Base-by-base conservation (phyloP, 2,797 vertebrate species). In the Denticeps clupeoides region DNA sequence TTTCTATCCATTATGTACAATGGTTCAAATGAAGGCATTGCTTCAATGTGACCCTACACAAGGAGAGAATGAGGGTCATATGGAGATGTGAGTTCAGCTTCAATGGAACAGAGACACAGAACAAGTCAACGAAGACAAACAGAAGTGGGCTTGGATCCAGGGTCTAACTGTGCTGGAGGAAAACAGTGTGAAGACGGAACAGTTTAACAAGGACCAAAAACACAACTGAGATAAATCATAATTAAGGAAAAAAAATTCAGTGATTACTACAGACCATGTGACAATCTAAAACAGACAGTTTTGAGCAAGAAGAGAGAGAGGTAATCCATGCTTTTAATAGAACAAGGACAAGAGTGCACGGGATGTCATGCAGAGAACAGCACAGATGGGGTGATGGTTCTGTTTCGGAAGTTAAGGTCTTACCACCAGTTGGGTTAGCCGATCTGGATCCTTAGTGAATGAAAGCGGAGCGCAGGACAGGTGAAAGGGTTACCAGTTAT, bases 401-500 rank as follows among this genome's bases (percentile, higher is more conserved):
- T 62, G 75, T 3, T n/a, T 21, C 27, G 3, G 27, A 28, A 11
- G 63, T 28, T 55, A 67, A 81, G 81, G 67, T 73, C 91, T 97
- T 99, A 96, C 94, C 94, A 86, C 90, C 90, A 82, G 90, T 90
- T 75, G 92, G 90, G 84, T 97, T 97, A 84, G 94, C 94, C 82
- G 94, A 99, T 89, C 94, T 93, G 88, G 93, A 99, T 97, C 94
- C 94, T 99, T 90, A n/a, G 81, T 76, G 77, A 86, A 87, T 83
- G 88, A 81, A 75, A 83, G 90, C 87, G 81, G 83, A 77, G 73
- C 73, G 85, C 83, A 80, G 82, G 85, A 93, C 85, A 89, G 84
- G 86, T 72, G 74, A 70, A 79, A 66, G 83, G 72, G 62, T 65
- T 73, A 65, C 72, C 67, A 55, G 75, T 82, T 76, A 81, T 67